Base-by-base conservation (phyloP, 1,140 invertebrate species). In the Hycleus cichorii region DNA sequence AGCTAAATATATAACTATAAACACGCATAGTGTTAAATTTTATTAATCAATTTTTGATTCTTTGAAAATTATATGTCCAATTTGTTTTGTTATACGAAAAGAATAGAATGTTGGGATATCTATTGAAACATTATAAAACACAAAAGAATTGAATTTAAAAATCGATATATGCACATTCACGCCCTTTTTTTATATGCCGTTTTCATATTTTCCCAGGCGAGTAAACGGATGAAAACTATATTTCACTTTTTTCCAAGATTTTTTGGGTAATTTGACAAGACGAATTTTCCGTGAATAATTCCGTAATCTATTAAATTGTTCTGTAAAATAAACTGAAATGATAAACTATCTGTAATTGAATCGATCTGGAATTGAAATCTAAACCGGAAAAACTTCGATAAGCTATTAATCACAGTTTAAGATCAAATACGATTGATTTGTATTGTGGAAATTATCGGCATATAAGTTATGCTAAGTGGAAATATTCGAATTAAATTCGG, bases 161-260 rank as follows among this genome's bases (percentile, higher is more conserved):
- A 53, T 53, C 51, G 51, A 53, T 53, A 53, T 46, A 46, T 45
- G 51, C 51, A 53, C 51, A 45, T 45, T 45, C 7, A 32, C 39
- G 42, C 44, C 38, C 42, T 4, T 46, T 46, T 46, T 53, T 53
- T 25, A 7, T 42, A 32, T 32, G 32, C 32, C 32, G 32, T 53
- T 53, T 52, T 53, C 39, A 46, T 45, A 45, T 53, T 53, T 40
- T 53, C 51, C 51, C 51, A 53, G 44, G 51, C 51, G 51, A 53
- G 45, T 53, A 53, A 53, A 42, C 51, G 39, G 51, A 53, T 53
- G 51, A 53, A 53, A 53, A 53, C 51, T 53, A 53, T 53, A 53
- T 53, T 53, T 53, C 51, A 53, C 46, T 45, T 53, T 49, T 44
- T 45, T 52, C 40, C 45, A 42, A 32, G 51, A 53, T 53, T 53